These are phyloP conservation scores for Papilio glaucus DNA, from an alignment of 1,140 invertebrate species.

Conservation along the genomic window DNA sequence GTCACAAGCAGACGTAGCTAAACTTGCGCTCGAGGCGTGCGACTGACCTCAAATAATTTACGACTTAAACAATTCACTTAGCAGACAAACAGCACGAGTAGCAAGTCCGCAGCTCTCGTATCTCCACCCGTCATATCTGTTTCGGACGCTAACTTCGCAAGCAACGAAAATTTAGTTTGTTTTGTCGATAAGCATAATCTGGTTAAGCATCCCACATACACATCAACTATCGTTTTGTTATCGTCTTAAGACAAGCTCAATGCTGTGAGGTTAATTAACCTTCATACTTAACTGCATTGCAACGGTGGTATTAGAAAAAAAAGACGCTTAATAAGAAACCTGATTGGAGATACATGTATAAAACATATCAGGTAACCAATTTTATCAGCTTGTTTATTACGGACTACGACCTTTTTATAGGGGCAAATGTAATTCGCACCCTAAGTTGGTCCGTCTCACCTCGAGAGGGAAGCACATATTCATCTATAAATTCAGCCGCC, in stretches of 20 bases:
- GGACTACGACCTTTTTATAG: slow-evolving; percentile 54
- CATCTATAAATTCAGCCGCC: slow-evolving; percentile 82
- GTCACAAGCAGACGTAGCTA: slow-evolving; percentile 59
- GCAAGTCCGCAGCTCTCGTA: slow-evolving; percentile 50
- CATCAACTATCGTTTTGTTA: neutral
- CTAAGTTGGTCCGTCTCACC: slow-evolving; percentile 56
- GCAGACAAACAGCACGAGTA: slow-evolving; percentile 54
- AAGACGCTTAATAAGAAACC: slow-evolving; percentile 46
- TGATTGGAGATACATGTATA: slow-evolving; percentile 25
- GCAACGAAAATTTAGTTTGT: slow-evolving; percentile 44
- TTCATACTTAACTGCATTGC: slow-evolving; percentile 17
- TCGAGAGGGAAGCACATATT: slow-evolving; percentile 69
- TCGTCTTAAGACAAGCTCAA: neutral
- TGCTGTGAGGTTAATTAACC: neutral
- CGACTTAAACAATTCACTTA: slow-evolving; percentile 70
- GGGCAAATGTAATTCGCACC: slow-evolving; percentile 58
- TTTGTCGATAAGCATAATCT: slow-evolving; percentile 56
- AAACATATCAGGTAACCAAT: slow-evolving; percentile 49
- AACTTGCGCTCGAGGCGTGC: slow-evolving; percentile 56
- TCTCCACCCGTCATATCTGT: slow-evolving; percentile 71
- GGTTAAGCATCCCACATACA: slow-evolving; percentile 19
- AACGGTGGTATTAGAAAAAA: neutral
- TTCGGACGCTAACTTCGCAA: slow-evolving; percentile 62
- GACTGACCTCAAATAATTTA: slow-evolving; percentile 71
- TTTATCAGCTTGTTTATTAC: slow-evolving; percentile 59